Base-by-base conservation (phyloP, 92 coral and sea anemone genomes). In the Blastomussa wellsi region DNA sequence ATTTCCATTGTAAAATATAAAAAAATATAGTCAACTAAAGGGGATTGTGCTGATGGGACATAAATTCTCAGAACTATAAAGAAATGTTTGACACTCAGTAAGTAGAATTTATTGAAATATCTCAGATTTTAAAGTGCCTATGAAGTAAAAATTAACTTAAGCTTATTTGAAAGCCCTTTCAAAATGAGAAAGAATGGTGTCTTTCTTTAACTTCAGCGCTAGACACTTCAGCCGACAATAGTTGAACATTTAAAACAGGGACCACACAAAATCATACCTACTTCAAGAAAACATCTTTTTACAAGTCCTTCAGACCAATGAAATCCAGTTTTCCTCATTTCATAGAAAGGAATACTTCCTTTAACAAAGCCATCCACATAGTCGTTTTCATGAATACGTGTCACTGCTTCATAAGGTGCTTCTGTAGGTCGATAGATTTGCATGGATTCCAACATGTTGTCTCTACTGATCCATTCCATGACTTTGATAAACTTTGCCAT, bases 401-500 rank as follows among this genome's bases (percentile, higher is more conserved):
- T 88, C 4, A 91, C 84, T 60, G 76, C 87, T 55, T 91, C 85
- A 84, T 84, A 91, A 49, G 89, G 62, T 37, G 94, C 89, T 29
- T 82, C 81, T 35, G 74, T 66, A 26, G 94, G 94, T 38, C 70
- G 72, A 69, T 82, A 79, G 31, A 88, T 70, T 64, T 88, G 85
- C 4, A 71, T 52, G 16, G 88, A 86, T 8, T 72, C 80, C 28
- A 85, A 78, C 31, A 91, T 80, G 32, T 88, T 88, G 68, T 91
- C 94, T 88, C 85, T 88, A 32, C 80, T 66, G 33, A 91, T 87
- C 75, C 84, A 80, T 8, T 88, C 91, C 94, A 91, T 91, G 5
- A 91, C 85, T 83, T 91, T 91, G 12, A 86, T 65, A 80, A 91
- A 91, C 78, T 91, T 91, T 28, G 87, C 91, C 94, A 91, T 91